Evolutionary conservation across 2,113 vertebrate genomes (phyloP), one percentile per base, ranked within the genome.

Genomic region (Uria lomvia): DNA sequence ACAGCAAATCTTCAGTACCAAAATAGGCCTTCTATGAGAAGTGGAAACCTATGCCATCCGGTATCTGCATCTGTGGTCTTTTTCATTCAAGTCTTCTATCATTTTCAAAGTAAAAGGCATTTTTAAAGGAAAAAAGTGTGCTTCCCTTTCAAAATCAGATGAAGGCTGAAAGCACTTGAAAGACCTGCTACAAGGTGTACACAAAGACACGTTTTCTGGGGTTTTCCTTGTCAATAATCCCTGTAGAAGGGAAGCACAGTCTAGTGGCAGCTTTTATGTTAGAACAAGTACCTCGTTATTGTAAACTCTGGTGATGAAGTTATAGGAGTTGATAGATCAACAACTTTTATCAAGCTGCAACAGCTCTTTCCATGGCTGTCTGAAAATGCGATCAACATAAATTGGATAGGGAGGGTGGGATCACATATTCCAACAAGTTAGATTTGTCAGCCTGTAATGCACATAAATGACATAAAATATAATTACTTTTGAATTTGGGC

Each of bases 391-490:
- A 98, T 97, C 97, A 97, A 92, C 96, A 76, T 95, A 97, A 98
- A 97, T 97, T 98, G 97, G 91, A 96, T 94, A 90, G 74, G 97
- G 92, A 94, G 74, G 95, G 36, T 92, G 96, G 98, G 98, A 98
- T 98, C 97, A 96, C 96, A 96, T 97, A 97, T 97, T 98, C 98
- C 97, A 97, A 96, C 96, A 97, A 97, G 97, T 96, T 97, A 97
- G 96, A 98, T 98, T 98, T 97, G 97, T 98, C 97, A 96, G 94
- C 93, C 98, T 95, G 94, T 95, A 98, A 96, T 95, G 95, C 92
- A 97, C 97, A 97, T 96, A 98, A 98, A 96, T 98, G 98, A 97
- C 96, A 98, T 97, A 92, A 98, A 98, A 98, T 97, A 97, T 98
- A 97, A 98, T 98, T 97, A 92, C 97, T 96, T 98, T 96, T 98